Conservation (phyloP, 2,888 invertebrate genomes). For the Scaptomyza parva region DNA sequence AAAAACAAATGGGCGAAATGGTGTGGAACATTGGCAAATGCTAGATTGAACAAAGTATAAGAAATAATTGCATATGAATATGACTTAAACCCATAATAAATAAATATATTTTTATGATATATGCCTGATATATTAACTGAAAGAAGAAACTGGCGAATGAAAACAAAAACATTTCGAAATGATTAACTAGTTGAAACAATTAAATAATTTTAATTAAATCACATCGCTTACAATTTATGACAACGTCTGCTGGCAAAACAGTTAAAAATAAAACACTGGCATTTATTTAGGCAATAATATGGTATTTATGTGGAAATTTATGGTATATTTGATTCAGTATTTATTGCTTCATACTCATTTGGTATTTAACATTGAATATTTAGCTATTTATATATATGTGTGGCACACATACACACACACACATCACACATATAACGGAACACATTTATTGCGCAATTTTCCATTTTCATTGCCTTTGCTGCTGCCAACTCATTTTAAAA, state of each 20-base stretch:
- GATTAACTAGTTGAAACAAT: background rate
- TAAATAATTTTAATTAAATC: background rate
- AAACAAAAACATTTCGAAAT: background rate
- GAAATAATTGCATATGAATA: background rate
- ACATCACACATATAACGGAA: conserved; percentile 21
- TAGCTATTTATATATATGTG: conserved; percentile 54
- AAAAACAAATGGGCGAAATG: conserved; percentile 3
- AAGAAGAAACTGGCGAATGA: background rate
- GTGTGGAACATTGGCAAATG: background rate
- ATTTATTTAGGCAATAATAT: conserved; percentile 48
- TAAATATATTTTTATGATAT: too few species aligned
- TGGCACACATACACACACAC: conserved; percentile 42
- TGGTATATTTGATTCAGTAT: conserved; percentile 51
- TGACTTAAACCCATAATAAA: too few species aligned
- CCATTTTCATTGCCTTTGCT: conserved; percentile 58
- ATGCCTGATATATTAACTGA: too few species aligned
- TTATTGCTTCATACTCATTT: conserved; percentile 32
- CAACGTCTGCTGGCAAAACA: background rate
- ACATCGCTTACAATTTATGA: background rate
- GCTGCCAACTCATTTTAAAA: conserved; percentile 66
- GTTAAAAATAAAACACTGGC: conserved; percentile 7
- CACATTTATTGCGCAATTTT: conserved; percentile 55
- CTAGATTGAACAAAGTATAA: background rate
- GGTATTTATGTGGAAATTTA: conserved; percentile 56
- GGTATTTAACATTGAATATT: conserved; percentile 56